Conservation (phyloP, 2,113 vertebrate species). For the Hoplias malabaricus region DNA sequence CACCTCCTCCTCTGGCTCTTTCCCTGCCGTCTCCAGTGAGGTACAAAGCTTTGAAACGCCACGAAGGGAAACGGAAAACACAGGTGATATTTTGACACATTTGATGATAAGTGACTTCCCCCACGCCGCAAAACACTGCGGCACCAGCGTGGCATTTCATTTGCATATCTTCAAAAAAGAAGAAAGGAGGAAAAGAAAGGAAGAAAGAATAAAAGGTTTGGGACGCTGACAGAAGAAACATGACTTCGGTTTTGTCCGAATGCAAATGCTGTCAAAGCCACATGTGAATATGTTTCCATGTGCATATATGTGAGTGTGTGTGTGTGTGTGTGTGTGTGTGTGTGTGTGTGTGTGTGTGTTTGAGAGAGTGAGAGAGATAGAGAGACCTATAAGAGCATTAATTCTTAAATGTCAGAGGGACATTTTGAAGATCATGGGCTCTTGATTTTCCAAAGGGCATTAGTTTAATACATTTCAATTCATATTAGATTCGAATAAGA, state of each 20-base stretch:
- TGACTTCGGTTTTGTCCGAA: neutral
- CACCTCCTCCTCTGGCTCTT: neutral
- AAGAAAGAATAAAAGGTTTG: neutral
- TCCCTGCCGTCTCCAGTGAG: neutral
- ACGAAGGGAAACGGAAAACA: neutral
- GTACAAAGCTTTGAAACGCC: neutral
- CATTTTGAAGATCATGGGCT: too few species aligned
- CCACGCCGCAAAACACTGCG: neutral
- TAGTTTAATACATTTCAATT: too few species aligned
- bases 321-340: neutral
- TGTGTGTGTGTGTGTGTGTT: neutral
- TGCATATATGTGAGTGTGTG: neutral
- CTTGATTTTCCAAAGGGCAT: too few species aligned
- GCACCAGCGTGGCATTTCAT: neutral
- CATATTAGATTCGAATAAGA: too few species aligned
- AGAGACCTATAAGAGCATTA: neutral
- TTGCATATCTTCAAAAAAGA: neutral
- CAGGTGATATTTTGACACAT: constrained; percentile 2
- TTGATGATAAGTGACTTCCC: constrained; percentile 1
- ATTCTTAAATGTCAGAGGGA: neutral
- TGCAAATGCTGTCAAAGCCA: neutral
- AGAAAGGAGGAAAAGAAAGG: neutral
- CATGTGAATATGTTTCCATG: neutral
- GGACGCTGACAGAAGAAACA: neutral
- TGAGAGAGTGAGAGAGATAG: neutral